Evolutionary conservation across 2,888 invertebrate species (phyloP).

Genomic region (Brassicogethes aeneus): DNA sequence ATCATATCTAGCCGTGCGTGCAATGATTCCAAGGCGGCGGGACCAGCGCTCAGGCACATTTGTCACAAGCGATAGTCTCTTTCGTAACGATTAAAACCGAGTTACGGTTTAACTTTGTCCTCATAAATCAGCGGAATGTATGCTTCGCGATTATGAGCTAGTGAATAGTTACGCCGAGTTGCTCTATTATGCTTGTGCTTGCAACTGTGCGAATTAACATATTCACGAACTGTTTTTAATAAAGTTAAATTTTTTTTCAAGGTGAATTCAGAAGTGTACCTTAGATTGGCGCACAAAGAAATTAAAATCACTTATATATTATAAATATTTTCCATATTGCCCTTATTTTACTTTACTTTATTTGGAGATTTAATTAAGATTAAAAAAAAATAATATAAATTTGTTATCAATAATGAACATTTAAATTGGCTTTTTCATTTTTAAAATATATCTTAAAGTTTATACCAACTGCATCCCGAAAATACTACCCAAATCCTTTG

Average conservation of each 20-base stretch:
- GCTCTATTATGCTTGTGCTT: too few relatives aligned
- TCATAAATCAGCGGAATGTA: conserved; percentile 15
- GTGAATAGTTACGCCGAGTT: conserved; percentile 7
- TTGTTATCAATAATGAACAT: too few relatives aligned
- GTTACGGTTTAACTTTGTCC: conserved; percentile 14
- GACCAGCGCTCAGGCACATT: conserved; percentile 13
- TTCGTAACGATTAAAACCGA: conserved; percentile 15
- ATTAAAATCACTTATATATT: too few relatives aligned
- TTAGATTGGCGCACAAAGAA: too few relatives aligned
- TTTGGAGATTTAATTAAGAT: too few relatives aligned
- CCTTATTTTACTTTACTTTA: too few relatives aligned
- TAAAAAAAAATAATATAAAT: too few relatives aligned
- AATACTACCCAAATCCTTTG: too few relatives aligned
- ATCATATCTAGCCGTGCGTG: conserved; percentile 15
- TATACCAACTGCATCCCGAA: too few relatives aligned
- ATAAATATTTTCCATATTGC: too few relatives aligned
- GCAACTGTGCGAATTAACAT: background rate
- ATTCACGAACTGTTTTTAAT: conserved; percentile 2
- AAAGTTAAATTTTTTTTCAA: conserved; percentile 6
- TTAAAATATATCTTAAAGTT: too few relatives aligned
- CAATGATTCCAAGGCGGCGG: conserved; percentile 3
- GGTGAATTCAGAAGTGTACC: conserved; percentile 3
- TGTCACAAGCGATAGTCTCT: conserved; percentile 15
- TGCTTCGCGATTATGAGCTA: conserved; percentile 14
- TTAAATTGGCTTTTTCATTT: too few relatives aligned